phyloP scores from a whole-genome alignment of 1,140 invertebrate genomes.

The Oppia nitens region DNA sequence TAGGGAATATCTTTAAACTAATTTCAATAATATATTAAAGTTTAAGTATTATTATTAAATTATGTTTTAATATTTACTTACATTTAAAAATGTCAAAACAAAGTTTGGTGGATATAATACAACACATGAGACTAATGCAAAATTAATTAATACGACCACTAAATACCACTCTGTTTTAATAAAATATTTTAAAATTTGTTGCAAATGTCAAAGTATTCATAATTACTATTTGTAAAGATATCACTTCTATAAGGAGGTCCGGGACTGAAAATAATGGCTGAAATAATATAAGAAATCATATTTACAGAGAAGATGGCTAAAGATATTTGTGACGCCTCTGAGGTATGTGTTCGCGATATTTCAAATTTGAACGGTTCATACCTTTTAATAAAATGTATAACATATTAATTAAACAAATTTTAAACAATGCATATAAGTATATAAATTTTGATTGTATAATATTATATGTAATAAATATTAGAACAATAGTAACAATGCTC shows the following conservation, averaged over 20 bases:
- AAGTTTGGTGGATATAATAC: slow-evolving; percentile 19
- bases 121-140: slow-evolving; percentile 15
- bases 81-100: slow-evolving; percentile 16
- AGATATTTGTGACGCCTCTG: slow-evolving; percentile 17
- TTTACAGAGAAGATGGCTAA: slow-evolving; percentile 21
- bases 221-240: slow-evolving; percentile 21
- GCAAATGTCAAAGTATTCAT: slow-evolving; percentile 1
- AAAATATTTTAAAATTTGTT: too few species aligned
- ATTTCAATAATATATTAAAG: too few species aligned
- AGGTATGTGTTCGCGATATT: slow-evolving; percentile 2
- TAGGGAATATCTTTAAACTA: slow-evolving; percentile 19
- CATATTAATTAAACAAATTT: not conserved
- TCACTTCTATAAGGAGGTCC: slow-evolving; percentile 21
- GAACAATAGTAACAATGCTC: too few species aligned
- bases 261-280: slow-evolving; percentile 23
- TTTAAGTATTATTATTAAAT: too few species aligned
- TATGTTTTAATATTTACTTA: slow-evolving; percentile 15
- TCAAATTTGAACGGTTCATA: slow-evolving; percentile 21
- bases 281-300: slow-evolving; percentile 23
- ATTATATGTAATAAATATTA: too few species aligned
- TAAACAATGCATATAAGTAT: not conserved
- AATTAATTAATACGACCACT: slow-evolving; percentile 17
- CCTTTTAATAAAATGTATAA: slow-evolving; percentile 14
- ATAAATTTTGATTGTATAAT: not conserved
- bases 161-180: slow-evolving; percentile 9